Evolutionary conservation across 2,888 invertebrate species (phyloP), one percentile per base, ranked within the genome.

Genomic region (Scotopteryx bipunctaria): DNA sequence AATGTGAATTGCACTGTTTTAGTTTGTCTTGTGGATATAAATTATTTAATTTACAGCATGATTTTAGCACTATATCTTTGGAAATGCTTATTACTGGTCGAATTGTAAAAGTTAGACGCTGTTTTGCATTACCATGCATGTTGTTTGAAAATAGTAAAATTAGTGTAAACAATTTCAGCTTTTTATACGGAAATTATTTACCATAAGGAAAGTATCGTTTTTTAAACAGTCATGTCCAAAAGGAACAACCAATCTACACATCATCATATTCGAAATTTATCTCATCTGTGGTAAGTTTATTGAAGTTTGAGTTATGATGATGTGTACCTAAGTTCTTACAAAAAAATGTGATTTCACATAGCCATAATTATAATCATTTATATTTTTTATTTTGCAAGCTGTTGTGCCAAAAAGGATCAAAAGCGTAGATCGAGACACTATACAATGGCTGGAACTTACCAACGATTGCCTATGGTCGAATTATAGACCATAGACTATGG

Each of bases 331-430:
- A 6, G 1, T 25, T 3, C 9, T 11, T 11, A 11, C 9, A 27
- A 2, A 11, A 44, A 40, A 45, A 21, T 31, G 48, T 48, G 41
- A 54, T 50, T 27, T 35, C 52, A 29, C 38, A n/a, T 17, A 37
- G 11, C 29, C n/a, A 29, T 40, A 25, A 51, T 44, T 47, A 21
- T 47, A 58, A 54, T 56, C 14, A 13, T 43, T n/a, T 31, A 33
- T 42, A 46, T 67, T 69, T 72, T 79, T 80, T 81, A 76, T 75
- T 81, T 86, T 83, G 83, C 85, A 84, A 86, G 84, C 83, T 84
- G 84, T 86, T 84, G 73, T 83, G 73, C 72, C 71, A 74, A 71
- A 72, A 59, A 66, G 79, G 80, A 77, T 57, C 73, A 73, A 64
- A 72, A 79, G 70, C 76, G 73, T 80, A 78, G 70, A 71, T 67